phyloP scores from a whole-genome alignment of 2,797 vertebrate species.

The Smutsia gigantea region DNA sequence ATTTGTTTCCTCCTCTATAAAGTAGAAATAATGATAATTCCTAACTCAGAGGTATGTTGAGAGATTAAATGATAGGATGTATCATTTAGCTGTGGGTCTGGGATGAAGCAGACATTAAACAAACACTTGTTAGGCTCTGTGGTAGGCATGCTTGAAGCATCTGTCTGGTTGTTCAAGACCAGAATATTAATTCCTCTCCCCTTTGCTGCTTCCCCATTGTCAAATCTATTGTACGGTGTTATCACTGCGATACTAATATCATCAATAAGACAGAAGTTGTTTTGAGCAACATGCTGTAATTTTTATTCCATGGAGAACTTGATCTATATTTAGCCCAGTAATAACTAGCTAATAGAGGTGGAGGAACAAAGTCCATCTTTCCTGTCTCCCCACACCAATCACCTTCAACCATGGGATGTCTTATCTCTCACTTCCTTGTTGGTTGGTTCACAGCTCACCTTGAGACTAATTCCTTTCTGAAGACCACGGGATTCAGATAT shows the following conservation, averaged over 20 bases:
- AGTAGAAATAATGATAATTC: not conserved
- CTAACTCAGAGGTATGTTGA: not conserved
- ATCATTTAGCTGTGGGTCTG: not conserved
- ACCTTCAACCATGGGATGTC: not conserved
- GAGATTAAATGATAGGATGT: not conserved
- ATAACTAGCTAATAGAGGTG: not conserved
- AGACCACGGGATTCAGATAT: not conserved
- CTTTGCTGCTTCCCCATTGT: not conserved
- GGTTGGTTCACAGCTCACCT: not conserved
- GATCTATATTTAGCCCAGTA: conserved; percentile 42
- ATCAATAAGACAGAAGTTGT: not conserved
- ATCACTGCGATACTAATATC: not conserved
- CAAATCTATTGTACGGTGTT: not conserved
- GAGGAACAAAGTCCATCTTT: not conserved
- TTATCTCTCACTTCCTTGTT: not conserved
- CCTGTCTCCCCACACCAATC: not conserved
- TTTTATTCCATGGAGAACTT: not conserved
- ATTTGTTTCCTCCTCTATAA: not conserved
- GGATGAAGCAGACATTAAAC: not conserved
- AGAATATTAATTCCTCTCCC: not conserved
- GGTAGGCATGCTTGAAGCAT: not conserved
- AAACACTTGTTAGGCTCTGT: not conserved
- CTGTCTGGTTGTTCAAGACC: not conserved
- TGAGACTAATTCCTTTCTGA: not conserved
- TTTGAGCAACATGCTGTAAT: not conserved